Evolutionary conservation across 2,888 invertebrate genomes (phyloP), one percentile per base, ranked within the genome.

Genomic region (Agrotis segetum): DNA sequence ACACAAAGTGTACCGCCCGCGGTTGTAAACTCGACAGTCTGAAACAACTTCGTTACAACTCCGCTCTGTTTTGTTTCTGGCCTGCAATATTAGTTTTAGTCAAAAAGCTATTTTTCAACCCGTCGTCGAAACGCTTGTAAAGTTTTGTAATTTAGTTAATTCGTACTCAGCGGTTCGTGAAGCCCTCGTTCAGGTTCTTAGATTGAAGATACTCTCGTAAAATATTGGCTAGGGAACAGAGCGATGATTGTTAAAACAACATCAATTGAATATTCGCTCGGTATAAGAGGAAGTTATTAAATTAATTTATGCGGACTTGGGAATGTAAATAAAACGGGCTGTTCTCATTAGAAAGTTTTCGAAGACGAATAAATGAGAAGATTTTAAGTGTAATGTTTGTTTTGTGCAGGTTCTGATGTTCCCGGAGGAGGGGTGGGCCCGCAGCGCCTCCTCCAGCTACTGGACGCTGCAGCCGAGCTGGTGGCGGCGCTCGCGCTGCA

Each of bases 391-490:
- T 19, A 13, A 85, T 9, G 40, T 3, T 47, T 85, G 50, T 67
- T 87, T 73, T 82, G 88, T 90, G 46, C 96, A 98, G 98, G 98
- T 98, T 85, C 96, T 98, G 85, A 96, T 98, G 88, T 98, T 98
- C 91, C 98, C 98, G 3, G 98, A 98, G 92, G 98, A 98, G 91
- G 98, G 98, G 29, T 98, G 98, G 98, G 98, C 98, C 78, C 97
- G 98, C 84, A 98, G 98, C 86, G 98, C 98, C 50, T 97, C 98
- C 65, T 98, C 98, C 65, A 98, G 98, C 68, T 98, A 98, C 95
- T 98, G 98, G 98, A 98, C 98, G 68, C 96, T 98, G 88, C 98
- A 98, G 92, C 98, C 98, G 60, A 97, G 98, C 89, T 98, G 98
- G 98, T 98, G 98, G 98, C 98, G 98, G 84, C 96, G 97, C 68